Evolutionary conservation across 1,140 invertebrate species (phyloP).

Genomic region (Globodera rostochiensis): DNA sequence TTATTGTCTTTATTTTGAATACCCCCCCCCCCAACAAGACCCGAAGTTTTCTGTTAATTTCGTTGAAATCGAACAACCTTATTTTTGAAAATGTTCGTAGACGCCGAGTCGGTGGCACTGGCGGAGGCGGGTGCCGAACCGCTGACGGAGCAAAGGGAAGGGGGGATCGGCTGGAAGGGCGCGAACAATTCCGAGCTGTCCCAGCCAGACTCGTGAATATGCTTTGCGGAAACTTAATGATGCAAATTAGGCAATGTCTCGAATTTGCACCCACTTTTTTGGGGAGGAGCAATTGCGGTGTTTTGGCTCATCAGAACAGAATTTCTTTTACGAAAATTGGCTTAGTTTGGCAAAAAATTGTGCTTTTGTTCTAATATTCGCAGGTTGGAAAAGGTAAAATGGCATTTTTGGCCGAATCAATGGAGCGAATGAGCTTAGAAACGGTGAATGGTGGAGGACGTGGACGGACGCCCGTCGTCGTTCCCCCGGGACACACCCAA

Average conservation of each 20-base stretch:
- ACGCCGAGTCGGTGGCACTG: background rate
- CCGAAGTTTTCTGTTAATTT: too few relatives aligned
- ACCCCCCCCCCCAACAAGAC: too few relatives aligned
- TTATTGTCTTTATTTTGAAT: too few relatives aligned
- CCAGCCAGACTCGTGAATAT: background rate
- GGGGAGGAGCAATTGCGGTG: background rate
- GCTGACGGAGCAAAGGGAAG: background rate
- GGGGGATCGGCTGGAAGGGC: background rate
- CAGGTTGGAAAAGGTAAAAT: background rate
- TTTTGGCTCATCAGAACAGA: background rate
- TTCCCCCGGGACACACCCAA: background rate
- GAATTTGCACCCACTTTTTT: background rate
- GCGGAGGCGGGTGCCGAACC: background rate
- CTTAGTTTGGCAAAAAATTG: background rate
- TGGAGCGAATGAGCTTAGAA: background rate
- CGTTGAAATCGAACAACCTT: background rate
- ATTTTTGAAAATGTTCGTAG: background rate
- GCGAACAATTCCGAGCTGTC: background rate
- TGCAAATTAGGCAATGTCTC: background rate
- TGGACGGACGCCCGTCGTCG: background rate
- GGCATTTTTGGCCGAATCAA: background rate
- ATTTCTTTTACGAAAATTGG: background rate
- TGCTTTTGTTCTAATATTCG: background rate
- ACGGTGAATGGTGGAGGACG: background rate
- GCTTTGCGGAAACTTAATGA: slow-evolving; percentile 4